Percentiles rank a stretch among this genome's conserved stretches.
phyloP scores from a whole-genome alignment of 2,113 vertebrate genomes.

The Blennius ocellaris region DNA sequence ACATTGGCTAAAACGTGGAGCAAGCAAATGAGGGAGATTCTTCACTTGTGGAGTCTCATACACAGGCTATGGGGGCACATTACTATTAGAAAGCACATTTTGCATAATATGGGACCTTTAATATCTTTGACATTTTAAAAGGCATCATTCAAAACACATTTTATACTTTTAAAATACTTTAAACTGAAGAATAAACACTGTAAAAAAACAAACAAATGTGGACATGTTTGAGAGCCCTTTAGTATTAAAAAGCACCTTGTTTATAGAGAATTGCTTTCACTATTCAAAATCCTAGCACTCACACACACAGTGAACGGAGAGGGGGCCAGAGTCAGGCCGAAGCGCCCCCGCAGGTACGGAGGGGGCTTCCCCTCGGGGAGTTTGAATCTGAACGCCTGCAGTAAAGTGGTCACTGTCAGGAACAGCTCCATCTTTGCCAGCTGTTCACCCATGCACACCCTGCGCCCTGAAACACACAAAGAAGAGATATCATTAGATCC shows the following conservation, averaged over 20 bases:
- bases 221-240: not conserved
- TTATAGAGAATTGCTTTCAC: not conserved
- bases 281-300: constrained; percentile 50
- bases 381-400: constrained; percentile 90
- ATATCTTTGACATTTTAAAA: too few species aligned
- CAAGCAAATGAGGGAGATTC: too few species aligned
- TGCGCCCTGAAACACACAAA: constrained; percentile 84
- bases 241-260: not conserved
- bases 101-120: too few species aligned
- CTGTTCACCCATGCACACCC: constrained; percentile 96
- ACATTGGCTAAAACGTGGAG: too few species aligned
- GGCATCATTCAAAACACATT: too few species aligned
- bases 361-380: constrained; percentile 84
- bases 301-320: constrained; percentile 84
- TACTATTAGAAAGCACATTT: too few species aligned
- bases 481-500: not conserved
- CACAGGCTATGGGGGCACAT: too few species aligned
- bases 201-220: too few species aligned
- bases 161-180: too few species aligned
- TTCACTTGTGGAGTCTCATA: too few species aligned
- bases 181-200: not conserved
- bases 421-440: constrained; percentile 98
- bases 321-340: constrained; percentile 92
- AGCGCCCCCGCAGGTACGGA: constrained; percentile 88
- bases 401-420: constrained; percentile 88